Evolutionary conservation across 2,888 invertebrate species (phyloP).

Genomic region (Conistra vaccinii): DNA sequence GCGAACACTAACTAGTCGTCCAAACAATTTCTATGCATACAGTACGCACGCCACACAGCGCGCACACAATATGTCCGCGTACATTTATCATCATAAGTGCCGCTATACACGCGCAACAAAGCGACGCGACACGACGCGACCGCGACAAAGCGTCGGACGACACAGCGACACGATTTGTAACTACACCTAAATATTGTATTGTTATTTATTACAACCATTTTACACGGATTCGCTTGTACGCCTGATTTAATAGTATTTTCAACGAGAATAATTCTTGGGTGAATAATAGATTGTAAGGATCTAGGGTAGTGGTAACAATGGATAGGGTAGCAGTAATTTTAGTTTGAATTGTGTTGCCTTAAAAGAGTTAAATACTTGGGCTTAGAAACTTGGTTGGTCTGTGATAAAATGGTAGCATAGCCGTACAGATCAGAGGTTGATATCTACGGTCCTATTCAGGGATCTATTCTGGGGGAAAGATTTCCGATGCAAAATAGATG

Average conservation of each 20-base stretch:
- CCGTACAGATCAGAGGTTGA: neutral
- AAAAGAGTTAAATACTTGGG: slow-evolving; percentile 54
- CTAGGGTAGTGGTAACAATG: slow-evolving; percentile 61
- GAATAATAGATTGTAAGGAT: slow-evolving; percentile 66
- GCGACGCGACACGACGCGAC: slow-evolving; percentile 66
- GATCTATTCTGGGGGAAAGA: neutral
- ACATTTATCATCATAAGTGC: slow-evolving; percentile 89
- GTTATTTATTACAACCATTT: slow-evolving; percentile 70
- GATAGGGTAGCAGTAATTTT: slow-evolving; percentile 65
- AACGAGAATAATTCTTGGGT: slow-evolving; percentile 68
- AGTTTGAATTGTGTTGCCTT: slow-evolving; percentile 62
- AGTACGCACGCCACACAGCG: slow-evolving; percentile 71
- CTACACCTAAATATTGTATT: slow-evolving; percentile 73
- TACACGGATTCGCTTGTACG: slow-evolving; percentile 70
- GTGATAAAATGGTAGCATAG: slow-evolving; percentile 20
- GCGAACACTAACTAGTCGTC: slow-evolving; percentile 11
- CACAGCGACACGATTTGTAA: slow-evolving; percentile 69
- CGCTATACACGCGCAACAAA: slow-evolving; percentile 75
- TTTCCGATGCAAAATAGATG: slow-evolving; percentile 6
- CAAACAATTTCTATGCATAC: slow-evolving; percentile 69
- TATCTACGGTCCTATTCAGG: neutral
- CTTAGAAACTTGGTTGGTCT: slow-evolving; percentile 19
- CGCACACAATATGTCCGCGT: slow-evolving; percentile 73
- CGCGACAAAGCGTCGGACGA: slow-evolving; percentile 65
- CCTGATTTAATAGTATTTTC: slow-evolving; percentile 72